These are phyloP conservation scores for Sterrhoptilus dennistouni DNA, from an alignment of 2,113 vertebrate species.

Conservation along the genomic window DNA sequence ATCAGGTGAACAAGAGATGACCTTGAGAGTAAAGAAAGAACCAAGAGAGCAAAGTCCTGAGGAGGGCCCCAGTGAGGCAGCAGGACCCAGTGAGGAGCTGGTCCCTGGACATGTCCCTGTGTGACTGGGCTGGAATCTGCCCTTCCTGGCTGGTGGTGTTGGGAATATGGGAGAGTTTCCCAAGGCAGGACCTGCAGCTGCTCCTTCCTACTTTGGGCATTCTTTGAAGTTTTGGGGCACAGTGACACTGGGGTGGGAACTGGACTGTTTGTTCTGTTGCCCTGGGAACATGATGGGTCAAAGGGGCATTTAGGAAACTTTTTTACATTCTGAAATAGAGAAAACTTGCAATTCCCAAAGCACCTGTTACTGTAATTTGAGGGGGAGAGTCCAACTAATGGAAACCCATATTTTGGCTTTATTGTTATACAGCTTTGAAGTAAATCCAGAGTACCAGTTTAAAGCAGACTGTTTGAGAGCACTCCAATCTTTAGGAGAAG, in stretches of 20 bases:
- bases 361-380: background rate
- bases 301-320: background rate
- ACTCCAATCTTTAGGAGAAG: background rate
- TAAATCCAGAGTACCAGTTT: background rate
- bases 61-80: background rate
- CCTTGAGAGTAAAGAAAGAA: conserved; percentile 57
- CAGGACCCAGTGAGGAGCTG: accelerated
- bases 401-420: background rate
- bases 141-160: background rate
- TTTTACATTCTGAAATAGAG: background rate
- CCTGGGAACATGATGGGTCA: accelerated
- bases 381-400: background rate
- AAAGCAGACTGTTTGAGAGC: background rate
- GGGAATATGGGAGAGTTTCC: background rate
- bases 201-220: background rate
- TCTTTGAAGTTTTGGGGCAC: background rate
- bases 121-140: background rate
- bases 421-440: background rate
- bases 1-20: conserved; percentile 42
- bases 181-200: background rate
- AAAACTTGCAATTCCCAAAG: background rate
- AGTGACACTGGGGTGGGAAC: accelerated
- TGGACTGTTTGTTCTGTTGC: background rate
- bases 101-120: accelerated
- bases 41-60: background rate